A percentile compares a stretch with the other conserved stretches of the same genome.
Conservation (phyloP, 35 echinoderm and acorn worm genomes). For the Heliocidaris erythrogramma region DNA sequence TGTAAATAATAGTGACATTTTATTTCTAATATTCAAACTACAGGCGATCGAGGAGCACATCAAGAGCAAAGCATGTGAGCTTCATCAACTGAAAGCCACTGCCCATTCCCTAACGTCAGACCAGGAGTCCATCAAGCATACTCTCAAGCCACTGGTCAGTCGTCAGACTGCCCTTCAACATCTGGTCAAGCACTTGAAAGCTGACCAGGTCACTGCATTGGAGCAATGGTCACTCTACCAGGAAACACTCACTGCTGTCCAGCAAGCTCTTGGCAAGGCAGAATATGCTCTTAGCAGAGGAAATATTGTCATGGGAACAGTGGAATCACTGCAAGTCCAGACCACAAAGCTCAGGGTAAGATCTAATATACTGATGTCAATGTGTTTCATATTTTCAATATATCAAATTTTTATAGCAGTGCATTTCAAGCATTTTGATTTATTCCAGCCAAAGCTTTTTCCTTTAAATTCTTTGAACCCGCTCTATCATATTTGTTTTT, state of each 20-base stretch:
- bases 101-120: slow-evolving; percentile 67
- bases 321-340: slow-evolving; percentile 75
- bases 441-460: no score
- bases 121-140: slow-evolving; percentile 52
- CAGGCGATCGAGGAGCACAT: slow-evolving; percentile 72
- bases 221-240: slow-evolving; percentile 84
- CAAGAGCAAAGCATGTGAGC: slow-evolving; percentile 66
- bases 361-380: background rate
- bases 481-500: no score
- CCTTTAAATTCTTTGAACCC: no score
- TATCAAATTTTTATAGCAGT: no score
- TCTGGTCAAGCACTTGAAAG: slow-evolving; percentile 58
- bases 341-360: slow-evolving; percentile 80
- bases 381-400: background rate
- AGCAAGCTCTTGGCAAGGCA: slow-evolving; percentile 78
- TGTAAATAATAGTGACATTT: background rate
- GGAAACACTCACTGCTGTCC: slow-evolving; percentile 68
- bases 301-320: slow-evolving; percentile 74
- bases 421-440: no score
- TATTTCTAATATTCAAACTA: background rate
- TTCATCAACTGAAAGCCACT: slow-evolving; percentile 56
- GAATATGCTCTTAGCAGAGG: slow-evolving; percentile 88
- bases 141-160: slow-evolving; percentile 54
- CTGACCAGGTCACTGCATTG: slow-evolving; percentile 59
- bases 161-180: slow-evolving; percentile 48